These are phyloP conservation scores for Percina caprodes DNA, from an alignment of 2,113 vertebrate genomes.

Conservation along the genomic window DNA sequence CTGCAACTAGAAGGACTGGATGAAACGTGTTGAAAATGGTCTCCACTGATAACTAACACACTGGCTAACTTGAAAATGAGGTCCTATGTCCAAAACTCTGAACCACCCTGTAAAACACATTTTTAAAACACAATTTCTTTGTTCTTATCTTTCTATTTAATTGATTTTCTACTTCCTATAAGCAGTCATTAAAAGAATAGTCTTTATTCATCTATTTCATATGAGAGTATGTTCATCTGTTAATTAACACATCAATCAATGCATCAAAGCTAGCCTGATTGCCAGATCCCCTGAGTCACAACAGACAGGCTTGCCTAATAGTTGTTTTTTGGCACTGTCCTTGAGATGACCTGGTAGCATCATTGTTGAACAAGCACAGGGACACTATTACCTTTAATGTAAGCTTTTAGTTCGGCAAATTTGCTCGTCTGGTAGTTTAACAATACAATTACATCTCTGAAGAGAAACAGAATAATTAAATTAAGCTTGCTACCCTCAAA, in stretches of 20 bases:
- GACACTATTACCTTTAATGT: background rate
- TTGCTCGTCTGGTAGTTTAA: background rate
- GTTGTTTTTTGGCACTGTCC: background rate
- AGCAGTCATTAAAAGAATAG: background rate
- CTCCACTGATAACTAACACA: too few relatives aligned
- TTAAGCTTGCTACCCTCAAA: background rate
- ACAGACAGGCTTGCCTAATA: background rate
- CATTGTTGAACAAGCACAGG: slow-evolving; percentile 1
- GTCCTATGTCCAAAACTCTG: too few relatives aligned
- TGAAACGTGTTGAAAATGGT: too few relatives aligned
- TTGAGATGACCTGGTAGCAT: background rate
- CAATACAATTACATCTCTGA: background rate
- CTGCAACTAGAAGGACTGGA: too few relatives aligned
- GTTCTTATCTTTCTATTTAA: too few relatives aligned
- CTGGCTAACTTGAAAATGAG: too few relatives aligned
- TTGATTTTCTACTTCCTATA: background rate
- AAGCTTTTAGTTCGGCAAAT: background rate
- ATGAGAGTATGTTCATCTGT: too few relatives aligned
- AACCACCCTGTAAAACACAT: too few relatives aligned
- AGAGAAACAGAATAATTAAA: background rate
- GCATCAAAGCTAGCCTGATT: background rate
- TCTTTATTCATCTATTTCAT: background rate
- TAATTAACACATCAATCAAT: background rate
- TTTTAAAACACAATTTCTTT: too few relatives aligned
- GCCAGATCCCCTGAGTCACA: background rate